Evolutionary conservation across 1,140 invertebrate genomes (phyloP).

Genomic region (Liolophura sinensis): DNA sequence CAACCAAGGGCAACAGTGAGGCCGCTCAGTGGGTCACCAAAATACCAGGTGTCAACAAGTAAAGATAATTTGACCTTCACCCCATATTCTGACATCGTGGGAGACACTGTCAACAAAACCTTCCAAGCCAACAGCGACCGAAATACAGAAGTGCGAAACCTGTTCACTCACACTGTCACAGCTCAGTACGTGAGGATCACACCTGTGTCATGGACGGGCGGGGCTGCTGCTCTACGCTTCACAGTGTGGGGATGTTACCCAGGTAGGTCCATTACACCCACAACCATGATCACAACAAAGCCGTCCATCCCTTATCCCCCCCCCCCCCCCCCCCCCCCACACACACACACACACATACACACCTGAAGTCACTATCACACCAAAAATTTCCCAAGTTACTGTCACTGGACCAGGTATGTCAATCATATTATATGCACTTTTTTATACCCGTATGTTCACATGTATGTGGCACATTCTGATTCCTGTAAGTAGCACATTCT

Average conservation of each 20-base stretch:
- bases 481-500: no score
- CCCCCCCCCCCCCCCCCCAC: neutral
- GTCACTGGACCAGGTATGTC: no score
- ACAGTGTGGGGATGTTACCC: slow-evolving; percentile 33
- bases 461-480: no score
- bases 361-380: no score
- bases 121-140: slow-evolving; percentile 30
- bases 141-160: slow-evolving; percentile 19
- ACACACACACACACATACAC: no score
- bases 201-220: slow-evolving; percentile 13
- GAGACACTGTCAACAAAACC: slow-evolving; percentile 13
- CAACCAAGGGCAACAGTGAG: slow-evolving; percentile 24
- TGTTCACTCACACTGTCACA: slow-evolving; percentile 33
- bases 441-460: no score
- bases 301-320: no score
- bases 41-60: slow-evolving; percentile 48
- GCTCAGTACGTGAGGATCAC: slow-evolving; percentile 30
- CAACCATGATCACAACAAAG: no score
- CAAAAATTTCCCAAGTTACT: no score
- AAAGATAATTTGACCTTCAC: slow-evolving; percentile 39
- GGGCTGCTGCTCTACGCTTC: slow-evolving; percentile 23
- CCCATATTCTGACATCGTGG: slow-evolving; percentile 27
- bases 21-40: slow-evolving; percentile 43
- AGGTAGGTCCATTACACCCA: no score
- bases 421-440: no score